These are phyloP conservation scores for Pristis pectinata DNA, from an alignment of 2,797 vertebrate genomes.

Conservation along the genomic window DNA sequence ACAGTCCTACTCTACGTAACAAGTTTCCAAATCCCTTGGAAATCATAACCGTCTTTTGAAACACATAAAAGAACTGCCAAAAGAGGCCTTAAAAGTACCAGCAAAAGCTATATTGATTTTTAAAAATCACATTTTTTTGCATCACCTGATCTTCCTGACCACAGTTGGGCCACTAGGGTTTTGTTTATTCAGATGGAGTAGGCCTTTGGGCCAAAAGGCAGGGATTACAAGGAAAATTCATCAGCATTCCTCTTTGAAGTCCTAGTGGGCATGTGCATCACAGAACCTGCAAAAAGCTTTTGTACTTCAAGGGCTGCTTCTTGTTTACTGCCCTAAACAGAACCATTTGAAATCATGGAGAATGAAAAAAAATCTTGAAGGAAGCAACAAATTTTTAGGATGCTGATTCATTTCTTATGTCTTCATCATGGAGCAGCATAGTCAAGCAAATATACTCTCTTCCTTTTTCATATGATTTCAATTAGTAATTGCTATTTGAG, in stretches of 20 bases:
- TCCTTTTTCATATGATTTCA: conserved; percentile 64
- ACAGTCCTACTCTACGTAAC: conserved; percentile 59
- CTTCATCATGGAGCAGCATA: conserved; percentile 60
- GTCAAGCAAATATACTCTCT: conserved; percentile 51
- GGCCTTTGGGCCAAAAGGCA: conserved; percentile 64
- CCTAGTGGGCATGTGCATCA: conserved; percentile 72
- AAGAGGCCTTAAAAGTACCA: conserved; percentile 60
- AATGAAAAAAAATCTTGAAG: conserved; percentile 56
- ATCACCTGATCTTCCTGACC: conserved; percentile 64
- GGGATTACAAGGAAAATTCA: conserved; percentile 71
- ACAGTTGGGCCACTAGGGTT: conserved; percentile 57
- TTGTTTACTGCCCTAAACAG: conserved; percentile 64
- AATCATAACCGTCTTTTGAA: conserved; percentile 59
- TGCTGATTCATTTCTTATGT: conserved; percentile 59
- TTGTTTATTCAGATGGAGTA: conserved; percentile 79
- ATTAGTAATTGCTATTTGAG: conserved; percentile 65
- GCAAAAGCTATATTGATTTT: conserved; percentile 62
- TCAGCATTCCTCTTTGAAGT: conserved; percentile 81
- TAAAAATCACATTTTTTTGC: conserved; percentile 49
- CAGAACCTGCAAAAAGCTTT: conserved; percentile 59
- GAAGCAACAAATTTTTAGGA: conserved; percentile 55
- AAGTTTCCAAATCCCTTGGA: conserved; percentile 59
- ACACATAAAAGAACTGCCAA: conserved; percentile 64
- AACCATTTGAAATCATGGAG: conserved; percentile 61
- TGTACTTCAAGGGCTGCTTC: conserved; percentile 51